A percentile compares a stretch with the other conserved stretches of the same genome.
Conservation (phyloP, 2,888 invertebrate species). For the Willowsia nigromaculata region DNA sequence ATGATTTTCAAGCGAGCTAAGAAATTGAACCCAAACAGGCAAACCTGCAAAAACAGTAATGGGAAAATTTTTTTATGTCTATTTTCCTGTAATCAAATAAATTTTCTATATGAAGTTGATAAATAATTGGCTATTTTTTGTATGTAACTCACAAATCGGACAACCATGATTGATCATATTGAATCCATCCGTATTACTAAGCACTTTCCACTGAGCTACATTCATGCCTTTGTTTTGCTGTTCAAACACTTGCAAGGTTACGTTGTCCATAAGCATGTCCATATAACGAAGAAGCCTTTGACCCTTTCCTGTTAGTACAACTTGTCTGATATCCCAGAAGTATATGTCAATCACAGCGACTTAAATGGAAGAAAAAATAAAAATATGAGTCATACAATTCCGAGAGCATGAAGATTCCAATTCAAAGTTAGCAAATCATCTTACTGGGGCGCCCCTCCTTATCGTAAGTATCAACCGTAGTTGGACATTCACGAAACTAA, state of each 20-base stretch:
- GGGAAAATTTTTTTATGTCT: neutral
- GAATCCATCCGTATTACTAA: slow-evolving; percentile 1
- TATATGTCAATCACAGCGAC: slow-evolving; percentile 15
- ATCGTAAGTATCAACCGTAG: slow-evolving; percentile 33
- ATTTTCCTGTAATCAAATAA: neutral
- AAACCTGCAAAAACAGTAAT: neutral
- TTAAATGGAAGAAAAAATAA: neutral
- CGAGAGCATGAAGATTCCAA: neutral
- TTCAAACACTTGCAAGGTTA: slow-evolving; percentile 42
- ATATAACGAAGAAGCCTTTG: slow-evolving; percentile 3
- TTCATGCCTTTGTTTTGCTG: slow-evolving; percentile 12
- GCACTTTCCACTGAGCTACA: slow-evolving; percentile 30
- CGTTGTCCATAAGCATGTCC: slow-evolving; percentile 21
- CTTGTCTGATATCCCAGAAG: slow-evolving; percentile 2
- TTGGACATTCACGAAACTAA: slow-evolving; percentile 14
- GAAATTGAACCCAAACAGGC: slow-evolving; percentile 39
- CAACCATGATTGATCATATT: slow-evolving; percentile 38
- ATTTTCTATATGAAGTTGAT: too few species aligned
- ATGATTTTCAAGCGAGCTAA: slow-evolving; percentile 23
- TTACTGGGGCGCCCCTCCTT: slow-evolving; percentile 23
- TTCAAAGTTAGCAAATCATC: neutral
- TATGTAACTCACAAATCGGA: slow-evolving; percentile 44
- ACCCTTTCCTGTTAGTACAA: neutral
- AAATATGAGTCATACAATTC: neutral
- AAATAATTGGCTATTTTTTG: too few species aligned